Percentiles rank a stretch among this genome's conserved stretches.
These are phyloP conservation scores for Rosalia funebris DNA, from an alignment of 2,888 invertebrate species.

Conservation along the genomic window DNA sequence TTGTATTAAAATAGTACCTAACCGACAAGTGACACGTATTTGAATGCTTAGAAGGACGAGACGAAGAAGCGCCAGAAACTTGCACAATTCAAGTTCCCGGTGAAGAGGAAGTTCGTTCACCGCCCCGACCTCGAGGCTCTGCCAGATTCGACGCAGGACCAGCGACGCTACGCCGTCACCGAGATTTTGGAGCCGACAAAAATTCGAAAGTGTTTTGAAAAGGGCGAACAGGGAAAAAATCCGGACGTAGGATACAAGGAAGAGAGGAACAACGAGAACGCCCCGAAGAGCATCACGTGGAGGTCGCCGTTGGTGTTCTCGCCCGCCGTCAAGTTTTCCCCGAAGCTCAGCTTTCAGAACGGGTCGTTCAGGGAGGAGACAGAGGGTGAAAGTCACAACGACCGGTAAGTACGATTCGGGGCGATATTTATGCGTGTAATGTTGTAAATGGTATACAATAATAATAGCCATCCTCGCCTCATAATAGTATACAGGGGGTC, in stretches of 20 bases:
- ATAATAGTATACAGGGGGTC: no score
- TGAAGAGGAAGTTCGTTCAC: conserved; percentile 19
- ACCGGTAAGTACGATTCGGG: conserved; percentile 22
- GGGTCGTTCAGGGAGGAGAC: background rate
- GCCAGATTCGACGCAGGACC: conserved; percentile 13
- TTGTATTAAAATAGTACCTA: no score
- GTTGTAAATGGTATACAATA: no score
- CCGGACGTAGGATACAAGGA: conserved; percentile 22
- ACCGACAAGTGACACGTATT: no score
- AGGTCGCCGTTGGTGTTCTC: conserved; percentile 56
- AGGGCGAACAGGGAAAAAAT: background rate
- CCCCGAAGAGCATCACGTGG: conserved; percentile 53
- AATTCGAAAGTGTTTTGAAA: background rate
- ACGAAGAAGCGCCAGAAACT: background rate
- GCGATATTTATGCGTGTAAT: background rate
- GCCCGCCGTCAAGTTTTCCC: conserved; percentile 52
- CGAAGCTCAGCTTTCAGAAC: conserved; percentile 35
- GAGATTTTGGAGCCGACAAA: background rate
- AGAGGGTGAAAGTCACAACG: conserved; percentile 10
- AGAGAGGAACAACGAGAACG: conserved; percentile 26
- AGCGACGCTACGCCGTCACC: background rate
- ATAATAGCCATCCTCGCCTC: no score
- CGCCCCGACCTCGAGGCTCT: background rate
- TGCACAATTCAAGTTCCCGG: conserved; percentile 16
- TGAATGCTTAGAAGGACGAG: background rate